Conservation (phyloP, 2,888 invertebrate species). For the Oscheius myriophilus region DNA sequence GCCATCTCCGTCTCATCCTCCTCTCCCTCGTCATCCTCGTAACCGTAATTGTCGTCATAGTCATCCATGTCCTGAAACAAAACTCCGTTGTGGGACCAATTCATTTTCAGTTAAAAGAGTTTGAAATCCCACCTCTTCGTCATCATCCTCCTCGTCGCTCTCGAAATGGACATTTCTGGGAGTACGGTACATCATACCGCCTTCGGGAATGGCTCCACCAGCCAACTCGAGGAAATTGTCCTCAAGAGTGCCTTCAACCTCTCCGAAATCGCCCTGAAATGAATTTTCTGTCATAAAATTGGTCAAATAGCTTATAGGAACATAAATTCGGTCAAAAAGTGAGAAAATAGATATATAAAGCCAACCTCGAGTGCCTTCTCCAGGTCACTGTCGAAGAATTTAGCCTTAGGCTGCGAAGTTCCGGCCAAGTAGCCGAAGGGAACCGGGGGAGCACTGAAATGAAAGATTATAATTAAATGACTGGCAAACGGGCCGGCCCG, state of each 20-base stretch:
- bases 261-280: constrained; percentile 77
- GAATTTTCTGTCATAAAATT: no score
- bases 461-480: no score
- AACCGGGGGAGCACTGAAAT: constrained; percentile 28
- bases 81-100: background rate
- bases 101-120: background rate
- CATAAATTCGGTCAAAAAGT: no score
- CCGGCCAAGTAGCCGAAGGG: constrained; percentile 31
- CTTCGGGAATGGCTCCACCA: constrained; percentile 72
- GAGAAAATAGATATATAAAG: constrained; percentile 69
- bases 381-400: constrained; percentile 49
- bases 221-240: constrained; percentile 91
- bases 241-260: constrained; percentile 85
- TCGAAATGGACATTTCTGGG: constrained; percentile 6
- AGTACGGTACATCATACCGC: constrained; percentile 21
- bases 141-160: constrained; percentile 38
- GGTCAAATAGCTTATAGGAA: no score
- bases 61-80: constrained; percentile 8
- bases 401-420: constrained; percentile 32
- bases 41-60: constrained; percentile 31
- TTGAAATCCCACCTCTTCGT: constrained; percentile 27
- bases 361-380: constrained; percentile 46
- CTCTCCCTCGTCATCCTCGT: constrained; percentile 49
- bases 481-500: no score
- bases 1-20: constrained; percentile 48